Percentiles rank a stretch among this genome's conserved stretches.
These are phyloP conservation scores for Coenobita brevimanus DNA, from an alignment of 1,140 invertebrate species.

Conservation along the genomic window DNA sequence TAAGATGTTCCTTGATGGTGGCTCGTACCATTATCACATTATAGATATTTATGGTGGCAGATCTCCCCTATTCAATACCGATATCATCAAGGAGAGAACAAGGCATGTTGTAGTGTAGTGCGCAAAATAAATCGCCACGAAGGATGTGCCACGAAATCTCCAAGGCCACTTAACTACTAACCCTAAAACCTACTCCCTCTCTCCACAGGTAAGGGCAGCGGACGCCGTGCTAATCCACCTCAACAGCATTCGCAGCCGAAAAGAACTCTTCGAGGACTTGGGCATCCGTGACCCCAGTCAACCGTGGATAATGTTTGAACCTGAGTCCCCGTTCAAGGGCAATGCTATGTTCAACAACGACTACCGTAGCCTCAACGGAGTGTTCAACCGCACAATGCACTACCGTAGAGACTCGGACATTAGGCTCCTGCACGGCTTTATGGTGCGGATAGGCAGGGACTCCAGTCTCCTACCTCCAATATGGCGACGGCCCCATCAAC, in stretches of 20 bases:
- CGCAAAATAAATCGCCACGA: no score
- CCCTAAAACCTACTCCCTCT: no score
- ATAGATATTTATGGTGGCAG: no score
- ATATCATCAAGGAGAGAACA: no score
- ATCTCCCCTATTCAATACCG: no score
- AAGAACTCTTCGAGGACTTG: constrained; percentile 74
- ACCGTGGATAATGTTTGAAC: constrained; percentile 76
- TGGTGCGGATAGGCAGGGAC: constrained; percentile 42
- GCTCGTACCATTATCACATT: no score
- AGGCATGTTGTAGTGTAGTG: no score
- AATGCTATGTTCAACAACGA: constrained; percentile 74
- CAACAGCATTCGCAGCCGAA: background rate
- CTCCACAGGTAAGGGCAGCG: no score
- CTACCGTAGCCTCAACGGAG: constrained; percentile 53
- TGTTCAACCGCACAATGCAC: constrained; percentile 74
- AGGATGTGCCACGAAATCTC: no score
- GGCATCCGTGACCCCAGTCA: constrained; percentile 83
- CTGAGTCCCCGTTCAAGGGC: constrained; percentile 34
- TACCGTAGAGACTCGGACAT: constrained; percentile 72
- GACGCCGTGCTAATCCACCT: constrained; percentile 48
- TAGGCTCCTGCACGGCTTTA: constrained; percentile 70
- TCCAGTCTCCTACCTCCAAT: background rate
- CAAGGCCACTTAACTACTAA: no score
- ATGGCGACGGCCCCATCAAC: background rate
- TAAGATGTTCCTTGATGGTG: no score